phyloP scores from a whole-genome alignment of 2,113 vertebrate species.

The Charina bottae region DNA sequence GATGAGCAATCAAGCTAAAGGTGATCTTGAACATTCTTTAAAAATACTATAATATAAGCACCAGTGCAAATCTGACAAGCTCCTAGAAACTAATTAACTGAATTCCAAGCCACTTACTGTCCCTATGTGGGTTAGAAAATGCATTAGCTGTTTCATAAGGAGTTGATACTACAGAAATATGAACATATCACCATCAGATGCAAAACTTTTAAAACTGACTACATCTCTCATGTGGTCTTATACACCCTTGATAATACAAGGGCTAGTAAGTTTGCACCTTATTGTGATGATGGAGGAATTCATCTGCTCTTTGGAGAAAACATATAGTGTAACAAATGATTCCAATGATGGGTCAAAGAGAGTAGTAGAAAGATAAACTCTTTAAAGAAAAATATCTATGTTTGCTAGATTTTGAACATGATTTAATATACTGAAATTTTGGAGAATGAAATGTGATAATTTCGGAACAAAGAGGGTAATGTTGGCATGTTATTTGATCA shows the following conservation, averaged over 20 bases:
- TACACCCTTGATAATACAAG: conserved; percentile 38
- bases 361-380: neutral
- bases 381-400: neutral
- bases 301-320: neutral
- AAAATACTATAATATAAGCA: conserved; percentile 17
- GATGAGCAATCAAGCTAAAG: neutral
- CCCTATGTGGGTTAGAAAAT: neutral
- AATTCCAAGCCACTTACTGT: neutral
- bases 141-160: conserved; percentile 23
- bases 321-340: neutral
- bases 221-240: conserved; percentile 30
- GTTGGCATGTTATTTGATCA: neutral
- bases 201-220: conserved; percentile 9
- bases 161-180: conserved; percentile 15
- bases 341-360: neutral
- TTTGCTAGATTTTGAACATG: neutral
- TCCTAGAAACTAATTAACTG: neutral
- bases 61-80: neutral
- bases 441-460: neutral
- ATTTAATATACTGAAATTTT: neutral
- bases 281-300: neutral
- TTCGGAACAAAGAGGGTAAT: neutral
- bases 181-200: conserved; percentile 48
- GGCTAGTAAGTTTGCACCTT: conserved; percentile 14
- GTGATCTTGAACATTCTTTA: conserved; percentile 17